Evolutionary conservation across 2,888 invertebrate species (phyloP).

Genomic region (Euzetes globulus): DNA sequence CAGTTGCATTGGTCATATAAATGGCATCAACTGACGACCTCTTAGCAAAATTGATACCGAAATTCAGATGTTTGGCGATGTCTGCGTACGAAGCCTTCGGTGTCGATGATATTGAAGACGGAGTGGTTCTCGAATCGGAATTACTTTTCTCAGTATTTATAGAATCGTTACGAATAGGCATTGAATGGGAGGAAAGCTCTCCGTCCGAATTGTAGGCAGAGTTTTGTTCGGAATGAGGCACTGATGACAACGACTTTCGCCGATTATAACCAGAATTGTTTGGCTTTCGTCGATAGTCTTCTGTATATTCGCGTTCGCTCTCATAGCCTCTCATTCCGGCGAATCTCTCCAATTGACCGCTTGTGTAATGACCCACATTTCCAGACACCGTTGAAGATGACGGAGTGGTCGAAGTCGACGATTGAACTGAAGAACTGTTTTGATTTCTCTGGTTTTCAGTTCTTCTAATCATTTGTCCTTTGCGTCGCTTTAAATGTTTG

Average conservation of each 20-base stretch:
- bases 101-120: slow-evolving; percentile 21
- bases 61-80: slow-evolving; percentile 34
- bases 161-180: slow-evolving; percentile 27
- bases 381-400: slow-evolving; percentile 17
- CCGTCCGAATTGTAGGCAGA: slow-evolving; percentile 33
- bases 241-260: slow-evolving; percentile 16
- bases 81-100: slow-evolving; percentile 36
- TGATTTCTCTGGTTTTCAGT: slow-evolving; percentile 2
- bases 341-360: background rate
- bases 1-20: background rate
- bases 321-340: slow-evolving; percentile 35
- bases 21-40: slow-evolving; percentile 2
- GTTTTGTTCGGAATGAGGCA: slow-evolving; percentile 33
- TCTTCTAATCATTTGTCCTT: slow-evolving; percentile 4
- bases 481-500: slow-evolving; percentile 25
- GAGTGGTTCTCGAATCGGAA: background rate
- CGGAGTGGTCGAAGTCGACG: slow-evolving; percentile 16
- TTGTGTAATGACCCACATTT: background rate
- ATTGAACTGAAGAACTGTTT: background rate
- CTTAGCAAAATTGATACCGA: background rate
- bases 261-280: background rate
- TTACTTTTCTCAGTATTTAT: background rate
- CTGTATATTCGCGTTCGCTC: slow-evolving; percentile 36
- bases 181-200: slow-evolving; percentile 25
- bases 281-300: slow-evolving; percentile 13